Evolutionary conservation across 2,113 vertebrate species (phyloP), one percentile per base, ranked within the genome.

Genomic region (Thalassarche chlororhynchos): DNA sequence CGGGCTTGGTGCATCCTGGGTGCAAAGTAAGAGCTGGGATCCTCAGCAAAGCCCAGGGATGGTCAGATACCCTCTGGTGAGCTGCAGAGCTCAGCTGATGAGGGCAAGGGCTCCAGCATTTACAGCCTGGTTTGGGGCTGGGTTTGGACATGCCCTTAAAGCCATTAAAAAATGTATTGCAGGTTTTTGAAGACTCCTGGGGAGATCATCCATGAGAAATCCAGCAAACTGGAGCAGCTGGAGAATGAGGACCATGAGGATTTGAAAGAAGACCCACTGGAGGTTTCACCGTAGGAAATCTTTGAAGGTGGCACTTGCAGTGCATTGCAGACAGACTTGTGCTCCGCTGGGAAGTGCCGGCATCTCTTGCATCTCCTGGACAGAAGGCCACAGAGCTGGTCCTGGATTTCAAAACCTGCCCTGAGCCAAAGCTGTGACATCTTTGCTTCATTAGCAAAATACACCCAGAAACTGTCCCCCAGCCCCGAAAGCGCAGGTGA

Each of bases 131-230:
- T 25, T 75, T 89, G 72, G 44, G n/a, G 13, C 38, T 64, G 68
- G 25, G 6, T 54, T 84, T 76, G 78, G 38, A 40, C 0, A 2
- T 42, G 17, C 12, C 25, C 19, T 54, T 58, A n/a, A 86, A 94
- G 15, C 34, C 25, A 26, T 18, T 32, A 16, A 58, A 87, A 92
- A 75, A 64, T 1, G 0, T 29, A 31, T 87, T 87, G 24, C 90
- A 99, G 99, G 80, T 99, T 99, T 97, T 97, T 99, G 81, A 99
- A 99, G 98, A 99, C 96, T 9, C 99, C 99, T 4, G 97, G 98
- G 46, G 98, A 98, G 88, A 97, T 97, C 71, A 81, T 84, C 76
- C 98, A 95, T 58, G 97, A 96, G 70, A 97, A 97, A 76, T 61
- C 84, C 20, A 98, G 98, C 38, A 86, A 90, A 21, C 80, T 97